Conservation (phyloP, 1,140 invertebrate species). For the Cydia amplana region DNA sequence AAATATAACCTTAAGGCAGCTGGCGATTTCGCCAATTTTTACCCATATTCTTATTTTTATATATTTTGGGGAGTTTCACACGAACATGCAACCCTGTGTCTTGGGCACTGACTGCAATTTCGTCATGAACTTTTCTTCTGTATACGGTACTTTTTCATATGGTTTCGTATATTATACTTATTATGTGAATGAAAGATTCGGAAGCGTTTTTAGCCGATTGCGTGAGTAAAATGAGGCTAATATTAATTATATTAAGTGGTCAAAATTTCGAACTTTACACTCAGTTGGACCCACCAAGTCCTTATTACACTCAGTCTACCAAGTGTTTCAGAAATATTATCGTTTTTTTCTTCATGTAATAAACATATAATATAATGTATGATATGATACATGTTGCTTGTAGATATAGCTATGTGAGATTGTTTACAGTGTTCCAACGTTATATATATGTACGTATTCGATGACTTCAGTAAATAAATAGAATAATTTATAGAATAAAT, state of each 20-base stretch:
- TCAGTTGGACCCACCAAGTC: neutral
- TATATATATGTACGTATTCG: constrained; percentile 21
- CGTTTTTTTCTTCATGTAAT: constrained; percentile 10
- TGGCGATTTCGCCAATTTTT: neutral
- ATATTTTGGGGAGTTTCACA: too few species aligned
- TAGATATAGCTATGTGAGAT: constrained; percentile 11
- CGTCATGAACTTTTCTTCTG: neutral
- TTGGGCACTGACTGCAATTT: neutral
- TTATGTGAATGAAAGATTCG: neutral
- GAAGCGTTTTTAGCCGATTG: neutral
- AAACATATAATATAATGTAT: constrained; percentile 7
- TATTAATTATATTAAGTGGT: neutral
- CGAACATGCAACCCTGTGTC: too few species aligned
- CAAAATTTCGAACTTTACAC: too few species aligned
- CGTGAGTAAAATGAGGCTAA: neutral
- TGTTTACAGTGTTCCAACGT: constrained; percentile 10
- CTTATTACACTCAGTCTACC: too few species aligned
- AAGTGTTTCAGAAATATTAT: neutral
- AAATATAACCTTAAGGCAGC: neutral
- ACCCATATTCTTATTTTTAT: too few species aligned
- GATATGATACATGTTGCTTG: constrained; percentile 18
- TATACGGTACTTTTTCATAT: neutral
- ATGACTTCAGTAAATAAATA: constrained; percentile 22
- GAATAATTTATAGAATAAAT: neutral
- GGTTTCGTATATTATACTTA: neutral